Percentiles rank a stretch among this genome's conserved stretches.
Evolutionary conservation across 1,140 invertebrate genomes (phyloP).

Genomic region (Hylaeus anthracinus): DNA sequence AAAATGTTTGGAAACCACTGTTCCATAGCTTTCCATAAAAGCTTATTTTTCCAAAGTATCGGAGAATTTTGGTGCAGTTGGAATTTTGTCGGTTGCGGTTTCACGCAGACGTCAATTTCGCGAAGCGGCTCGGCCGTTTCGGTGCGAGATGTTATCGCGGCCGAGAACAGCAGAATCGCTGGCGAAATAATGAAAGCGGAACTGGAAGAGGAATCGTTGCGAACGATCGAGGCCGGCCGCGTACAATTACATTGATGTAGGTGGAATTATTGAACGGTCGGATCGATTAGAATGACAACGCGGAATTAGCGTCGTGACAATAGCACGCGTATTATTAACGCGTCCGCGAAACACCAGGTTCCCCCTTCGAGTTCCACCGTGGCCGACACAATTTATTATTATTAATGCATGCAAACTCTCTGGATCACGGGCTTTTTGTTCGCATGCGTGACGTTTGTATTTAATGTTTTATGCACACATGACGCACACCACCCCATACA

Average conservation of each 20-base stretch:
- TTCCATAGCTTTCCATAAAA: no score
- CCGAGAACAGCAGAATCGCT: neutral
- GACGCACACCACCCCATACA: neutral
- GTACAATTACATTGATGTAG: constrained; percentile 21
- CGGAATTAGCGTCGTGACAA: constrained; percentile 30
- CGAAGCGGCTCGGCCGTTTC: neutral
- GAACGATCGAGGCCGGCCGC: neutral
- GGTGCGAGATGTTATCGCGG: neutral
- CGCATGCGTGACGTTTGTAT: neutral
- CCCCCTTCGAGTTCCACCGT: neutral
- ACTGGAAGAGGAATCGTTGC: neutral
- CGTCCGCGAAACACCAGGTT: neutral
- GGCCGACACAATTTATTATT: neutral
- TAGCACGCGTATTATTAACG: constrained; percentile 18
- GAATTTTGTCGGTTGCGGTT: neutral
- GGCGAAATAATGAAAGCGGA: constrained; percentile 13
- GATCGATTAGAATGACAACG: constrained; percentile 46
- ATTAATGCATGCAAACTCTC: constrained; percentile 10
- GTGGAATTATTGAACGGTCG: constrained; percentile 34
- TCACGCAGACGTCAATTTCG: neutral
- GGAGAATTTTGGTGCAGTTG: no score
- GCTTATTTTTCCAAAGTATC: no score
- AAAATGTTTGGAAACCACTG: no score
- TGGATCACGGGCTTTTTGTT: neutral
- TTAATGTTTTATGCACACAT: constrained; percentile 8